Base-by-base conservation (phyloP, 1,140 invertebrate genomes). In the Lordiphosa stackelbergi region DNA sequence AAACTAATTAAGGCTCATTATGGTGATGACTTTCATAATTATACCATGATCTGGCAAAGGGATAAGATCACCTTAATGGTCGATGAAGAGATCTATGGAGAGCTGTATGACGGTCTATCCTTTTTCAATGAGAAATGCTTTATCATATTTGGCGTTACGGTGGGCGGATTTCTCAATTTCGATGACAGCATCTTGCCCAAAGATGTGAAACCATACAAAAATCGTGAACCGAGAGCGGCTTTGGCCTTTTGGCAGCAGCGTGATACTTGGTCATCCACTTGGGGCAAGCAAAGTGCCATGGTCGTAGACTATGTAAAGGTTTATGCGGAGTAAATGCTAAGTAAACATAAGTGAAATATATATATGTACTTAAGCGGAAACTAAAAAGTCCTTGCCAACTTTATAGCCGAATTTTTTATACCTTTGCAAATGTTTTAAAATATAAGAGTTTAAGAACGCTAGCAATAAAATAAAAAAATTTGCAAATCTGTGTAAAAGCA, bases 1-100 rank as follows among this genome's bases (percentile, higher is more conserved):
- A 49, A 41, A 24, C 5, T 84, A 0, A 59, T 45, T 13, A 41
- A 47, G 22, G 35, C 16, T 5, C 73, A 56, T 75, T 88, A 58
- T 92, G 92, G 92, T 87, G 88, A 90, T 48, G 89, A 91, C 37
- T 94, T 90, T 70, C 92, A 94, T 64, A 90, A 89, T 51, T 94
- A 92, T 53, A 90, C 89, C 10, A 83, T 93, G 19, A 87, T 90
- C 51, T 94, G 93, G 93, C 90, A 87, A 47, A 88, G 89, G 87
- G 89, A 90, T 16, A 83, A 79, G 34, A 88, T 92, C 42, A 79
- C 68, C 0, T 74, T 91, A n/a, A 71, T 85, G 16, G 90, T 93
- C 10, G 92, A 93, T 63, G 89, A 88, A 4, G 69, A 87, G 5
- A 46, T 78, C 35, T 86, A 84, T 28, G 84, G 77, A 7, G 68